Evolutionary conservation across 2,797 vertebrate species (phyloP), one percentile per base, ranked within the genome.

Genomic region (Peromyscus attwateri): DNA sequence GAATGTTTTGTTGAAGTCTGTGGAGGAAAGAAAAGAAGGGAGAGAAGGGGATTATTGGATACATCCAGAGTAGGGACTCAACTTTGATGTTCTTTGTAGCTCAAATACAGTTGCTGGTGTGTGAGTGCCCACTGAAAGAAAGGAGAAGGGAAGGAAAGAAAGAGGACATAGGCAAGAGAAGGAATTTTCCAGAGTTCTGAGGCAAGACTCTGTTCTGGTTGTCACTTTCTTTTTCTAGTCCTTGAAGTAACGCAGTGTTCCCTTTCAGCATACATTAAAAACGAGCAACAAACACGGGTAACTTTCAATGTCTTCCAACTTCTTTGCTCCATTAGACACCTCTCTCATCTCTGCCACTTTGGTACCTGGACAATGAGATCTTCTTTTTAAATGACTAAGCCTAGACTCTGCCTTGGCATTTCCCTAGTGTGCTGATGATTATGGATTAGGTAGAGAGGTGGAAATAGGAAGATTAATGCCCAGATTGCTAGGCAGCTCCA

Each of bases 301-400:
- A 83, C 73, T 87, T 66, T 57, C 29, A 37, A 21, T 91, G 92
- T 89, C 1, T 49, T 66, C 27, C 19, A 90, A 84, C 49, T 23
- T 80, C 77, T 92, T 89, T 71, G 55, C 64, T 91, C 94, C 34
- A 70, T 83, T 77, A 89, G 85, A 83, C 57, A 94, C 79, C 57
- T 79, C 81, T 93, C 46, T 89, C 71, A 60, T 82, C 6, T 64
- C 8, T 64, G n/a, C 9, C 76, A 83, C 46, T 71, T 70, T 83
- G 81, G 82, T 49, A 49, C 64, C 81, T 43, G 60, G 89, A 57
- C 91, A 87, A 62, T 71, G 89, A 27, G 40, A 40, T 92, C 55
- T 91, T 84, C 79, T 90, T 77, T 89, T 92, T 40, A 89, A 94
- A 83, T 64, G 43, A 75, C 91, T 94, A 93, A 31, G 62, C 91